Base-by-base conservation (phyloP, 2,888 invertebrate genomes). In the Chloroclysta siterata region DNA sequence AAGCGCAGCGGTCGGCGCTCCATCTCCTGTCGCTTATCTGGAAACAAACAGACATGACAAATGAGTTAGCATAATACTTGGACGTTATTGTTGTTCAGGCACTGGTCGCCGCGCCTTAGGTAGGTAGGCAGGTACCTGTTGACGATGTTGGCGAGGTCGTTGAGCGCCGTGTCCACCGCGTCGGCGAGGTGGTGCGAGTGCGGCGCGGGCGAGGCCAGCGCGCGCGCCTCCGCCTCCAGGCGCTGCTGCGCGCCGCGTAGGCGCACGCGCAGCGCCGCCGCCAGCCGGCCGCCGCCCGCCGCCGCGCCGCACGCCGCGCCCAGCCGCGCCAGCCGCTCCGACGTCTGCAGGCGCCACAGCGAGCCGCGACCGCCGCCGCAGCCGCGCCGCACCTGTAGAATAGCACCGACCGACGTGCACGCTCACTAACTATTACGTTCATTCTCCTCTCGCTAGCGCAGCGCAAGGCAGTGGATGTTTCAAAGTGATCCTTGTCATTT, bases 251-350 rank as follows among this genome's bases (percentile, higher is more conserved):
- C 82, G 14, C 80, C 82, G 67, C 83, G 81, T 72, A 85, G 77
- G 53, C 79, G 98, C 96, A 78, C 80, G 72, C 76, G 86, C 81
- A 75, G 81, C 78, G 71, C 83, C 85, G 84, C 97, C 76, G 98
- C 97, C 87, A 98, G 98, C 80, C 98, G 96, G 14, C 94, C 93
- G 64, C 94, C 94, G 74, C 60, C 75, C 29, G 78, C 81, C 29
- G 98, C 98, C 14, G 97, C 97, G 78, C 97, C 97, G 73, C 96
- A 95, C 76, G 96, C 95, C 88, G 98, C 95, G 79, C 97, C 97
- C 76, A 98, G 94, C 71, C 96, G 94, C 73, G 97, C 96, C 54
- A 97, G 81, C 46, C 90, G 87, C 82, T 91, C 92, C 42, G 90
- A 84, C 66, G 90, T 86, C 79, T 89, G 90, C 72, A 90, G 82